Percentiles rank a stretch among this genome's conserved stretches.
phyloP scores from a whole-genome alignment of 2,888 invertebrate genomes.

The Oxyscelio sp. region DNA sequence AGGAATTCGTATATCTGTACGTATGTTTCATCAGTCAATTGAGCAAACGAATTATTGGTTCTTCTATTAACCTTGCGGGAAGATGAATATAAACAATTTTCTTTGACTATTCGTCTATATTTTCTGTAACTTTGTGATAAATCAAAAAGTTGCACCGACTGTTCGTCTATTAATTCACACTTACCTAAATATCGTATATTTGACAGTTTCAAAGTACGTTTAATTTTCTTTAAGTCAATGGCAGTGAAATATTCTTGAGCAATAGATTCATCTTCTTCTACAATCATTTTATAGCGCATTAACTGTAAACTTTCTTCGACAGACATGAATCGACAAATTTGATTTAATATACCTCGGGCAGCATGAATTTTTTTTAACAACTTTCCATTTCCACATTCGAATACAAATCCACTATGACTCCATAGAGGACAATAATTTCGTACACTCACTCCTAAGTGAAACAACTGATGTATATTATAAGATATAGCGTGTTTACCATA shows the following conservation, averaged over 20 bases:
- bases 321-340: constrained; percentile 14
- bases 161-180: neutral
- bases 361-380: constrained; percentile 30
- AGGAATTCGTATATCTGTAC: constrained; percentile 34
- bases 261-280: constrained; percentile 6
- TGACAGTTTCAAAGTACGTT: constrained; percentile 8
- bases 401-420: constrained; percentile 34
- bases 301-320: constrained; percentile 6
- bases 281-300: constrained; percentile 17
- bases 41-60: constrained; percentile 42
- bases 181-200: constrained; percentile 36
- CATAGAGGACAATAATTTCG: too few relatives aligned
- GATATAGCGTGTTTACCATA: constrained; percentile 24
- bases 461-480: constrained; percentile 32
- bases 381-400: constrained; percentile 40
- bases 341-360: constrained; percentile 42
- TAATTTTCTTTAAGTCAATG: constrained; percentile 25
- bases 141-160: constrained; percentile 21
- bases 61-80: constrained; percentile 29
- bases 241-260: constrained; percentile 34
- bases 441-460: constrained; percentile 33
- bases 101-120: constrained; percentile 29
- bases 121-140: constrained; percentile 4
- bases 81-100: constrained; percentile 39
- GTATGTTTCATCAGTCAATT: constrained; percentile 13